Percentiles rank a stretch among this genome's conserved stretches.
Evolutionary conservation across 2,113 vertebrate species (phyloP).

Genomic region (Mormoops blainvillei): DNA sequence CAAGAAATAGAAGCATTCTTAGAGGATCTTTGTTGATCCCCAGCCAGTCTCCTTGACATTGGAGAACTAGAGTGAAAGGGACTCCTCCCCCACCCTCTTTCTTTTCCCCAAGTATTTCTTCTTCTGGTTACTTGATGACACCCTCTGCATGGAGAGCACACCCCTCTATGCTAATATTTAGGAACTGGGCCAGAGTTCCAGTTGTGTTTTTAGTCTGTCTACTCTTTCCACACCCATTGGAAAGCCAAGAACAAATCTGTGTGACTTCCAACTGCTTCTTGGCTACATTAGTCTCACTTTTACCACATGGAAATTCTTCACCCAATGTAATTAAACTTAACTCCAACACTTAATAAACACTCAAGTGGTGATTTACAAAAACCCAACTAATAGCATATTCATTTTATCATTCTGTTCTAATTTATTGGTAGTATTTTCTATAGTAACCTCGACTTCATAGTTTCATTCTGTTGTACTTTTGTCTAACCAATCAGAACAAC

Average conservation of each 20-base stretch:
- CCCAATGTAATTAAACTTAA: conserved; percentile 63
- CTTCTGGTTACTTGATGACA: conserved; percentile 56
- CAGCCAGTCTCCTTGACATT: conserved; percentile 56
- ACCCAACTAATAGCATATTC: conserved; percentile 36
- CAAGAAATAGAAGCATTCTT: conserved; percentile 66
- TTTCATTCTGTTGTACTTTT: conserved; percentile 29
- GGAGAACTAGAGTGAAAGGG: conserved; percentile 30
- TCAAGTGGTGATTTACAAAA: conserved; percentile 57
- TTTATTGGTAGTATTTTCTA: conserved; percentile 37
- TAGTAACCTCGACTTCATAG: neutral
- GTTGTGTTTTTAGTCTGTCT: conserved; percentile 68
- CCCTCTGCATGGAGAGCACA: conserved; percentile 40
- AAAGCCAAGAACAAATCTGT: conserved; percentile 65
- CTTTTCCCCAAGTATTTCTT: conserved; percentile 34
- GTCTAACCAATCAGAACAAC: conserved; percentile 36
- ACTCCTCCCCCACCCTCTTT: neutral
- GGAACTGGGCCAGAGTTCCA: conserved; percentile 61
- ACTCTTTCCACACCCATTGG: conserved; percentile 68
- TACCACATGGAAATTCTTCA: conserved; percentile 72
- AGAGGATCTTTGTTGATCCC: conserved; percentile 50
- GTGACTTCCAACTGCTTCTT: conserved; percentile 65
- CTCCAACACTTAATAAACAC: conserved; percentile 68
- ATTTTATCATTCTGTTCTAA: conserved; percentile 44
- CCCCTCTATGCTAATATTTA: conserved; percentile 60
- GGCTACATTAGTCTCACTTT: conserved; percentile 58